These are phyloP conservation scores for Pipistrellus pipistrellus DNA, from an alignment of 2,797 vertebrate genomes.

Conservation along the genomic window DNA sequence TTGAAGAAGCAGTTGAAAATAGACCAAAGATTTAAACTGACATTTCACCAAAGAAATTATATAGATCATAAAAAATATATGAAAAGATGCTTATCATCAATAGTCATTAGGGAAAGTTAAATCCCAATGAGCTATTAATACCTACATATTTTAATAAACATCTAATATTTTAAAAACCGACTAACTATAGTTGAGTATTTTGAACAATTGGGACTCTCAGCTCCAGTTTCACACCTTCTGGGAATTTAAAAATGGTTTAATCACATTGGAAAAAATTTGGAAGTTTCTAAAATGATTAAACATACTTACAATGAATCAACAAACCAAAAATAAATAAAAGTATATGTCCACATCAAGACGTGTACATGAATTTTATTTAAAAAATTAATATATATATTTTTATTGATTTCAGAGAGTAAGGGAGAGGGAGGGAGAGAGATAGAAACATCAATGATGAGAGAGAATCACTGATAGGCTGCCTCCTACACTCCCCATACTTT, in stretches of 20 bases:
- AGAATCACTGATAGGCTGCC: no score
- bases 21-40: no score
- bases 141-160: not conserved
- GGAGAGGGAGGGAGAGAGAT: no score
- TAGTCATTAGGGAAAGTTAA: conserved; percentile 32
- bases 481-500: no score
- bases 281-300: conserved; percentile 16
- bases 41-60: not conserved
- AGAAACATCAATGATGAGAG: no score
- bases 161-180: conserved; percentile 1
- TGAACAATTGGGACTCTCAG: not conserved
- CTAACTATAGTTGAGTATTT: conserved; percentile 13
- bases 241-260: not conserved
- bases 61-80: not conserved
- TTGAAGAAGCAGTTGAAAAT: no score
- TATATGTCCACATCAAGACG: not conserved
- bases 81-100: conserved; percentile 22
- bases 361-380: not conserved
- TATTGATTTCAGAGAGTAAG: no score
- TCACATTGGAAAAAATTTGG: conserved; percentile 31
- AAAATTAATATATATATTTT: no score
- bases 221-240: not conserved
- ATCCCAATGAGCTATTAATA: not conserved
- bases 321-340: conserved; percentile 11
- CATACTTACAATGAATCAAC: conserved; percentile 6